phyloP scores from a whole-genome alignment of 2,888 invertebrate species.

The Torymus aiolomorphi region DNA sequence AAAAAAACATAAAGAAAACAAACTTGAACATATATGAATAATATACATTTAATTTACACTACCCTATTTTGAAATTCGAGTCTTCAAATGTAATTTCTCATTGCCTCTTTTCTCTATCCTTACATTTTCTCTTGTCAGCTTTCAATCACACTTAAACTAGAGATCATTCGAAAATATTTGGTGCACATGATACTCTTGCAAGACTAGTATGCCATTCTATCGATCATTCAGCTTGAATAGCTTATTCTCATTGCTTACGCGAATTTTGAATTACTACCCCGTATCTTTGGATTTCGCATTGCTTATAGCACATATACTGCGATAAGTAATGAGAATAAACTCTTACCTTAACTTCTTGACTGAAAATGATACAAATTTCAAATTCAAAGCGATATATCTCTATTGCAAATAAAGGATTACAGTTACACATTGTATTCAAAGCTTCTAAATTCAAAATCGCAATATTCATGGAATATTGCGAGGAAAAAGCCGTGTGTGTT shows the following conservation, averaged over 20 bases:
- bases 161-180: constrained; percentile 50
- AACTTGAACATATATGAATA: constrained; percentile 36
- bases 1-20: constrained; percentile 28
- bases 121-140: constrained; percentile 2
- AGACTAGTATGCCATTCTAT: constrained; percentile 52
- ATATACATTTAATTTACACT: neutral
- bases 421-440: no score
- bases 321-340: constrained; percentile 27
- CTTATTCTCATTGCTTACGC: constrained; percentile 11
- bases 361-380: no score
- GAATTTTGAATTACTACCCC: no score
- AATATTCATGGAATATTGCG: no score
- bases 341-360: constrained; percentile 25
- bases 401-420: no score
- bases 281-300: no score
- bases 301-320: no score
- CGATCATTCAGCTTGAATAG: constrained; percentile 14
- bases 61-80: constrained; percentile 21
- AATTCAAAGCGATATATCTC: no score
- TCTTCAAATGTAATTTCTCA: constrained; percentile 38
- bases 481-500: no score
- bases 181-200: constrained; percentile 48
- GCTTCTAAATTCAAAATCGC: no score
- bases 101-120: neutral
- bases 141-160: constrained; percentile 31